These are phyloP conservation scores for Alethe diademata DNA, from an alignment of 2,113 vertebrate genomes.

Conservation along the genomic window DNA sequence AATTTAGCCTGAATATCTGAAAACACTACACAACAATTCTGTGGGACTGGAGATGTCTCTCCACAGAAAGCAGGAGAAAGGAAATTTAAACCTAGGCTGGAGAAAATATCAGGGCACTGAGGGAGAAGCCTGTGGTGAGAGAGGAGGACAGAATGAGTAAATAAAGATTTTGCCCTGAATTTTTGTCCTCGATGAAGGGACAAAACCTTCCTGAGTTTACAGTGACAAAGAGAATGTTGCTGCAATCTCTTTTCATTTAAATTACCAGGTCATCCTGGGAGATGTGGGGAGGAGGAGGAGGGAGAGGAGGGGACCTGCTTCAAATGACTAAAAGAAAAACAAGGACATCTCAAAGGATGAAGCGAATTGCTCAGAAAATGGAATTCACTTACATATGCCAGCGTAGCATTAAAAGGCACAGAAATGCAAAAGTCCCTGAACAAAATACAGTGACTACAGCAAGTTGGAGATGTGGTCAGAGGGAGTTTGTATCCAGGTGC, in stretches of 20 bases:
- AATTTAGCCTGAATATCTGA: background rate
- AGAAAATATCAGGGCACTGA: background rate
- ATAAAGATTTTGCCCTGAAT: slow-evolving; percentile 25
- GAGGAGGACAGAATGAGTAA: background rate
- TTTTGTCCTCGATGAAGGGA: background rate
- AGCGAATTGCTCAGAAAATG: slow-evolving; percentile 35
- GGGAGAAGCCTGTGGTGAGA: background rate
- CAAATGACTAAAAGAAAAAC: slow-evolving; percentile 51
- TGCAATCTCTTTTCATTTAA: slow-evolving; percentile 48
- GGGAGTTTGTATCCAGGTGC: slow-evolving; percentile 58
- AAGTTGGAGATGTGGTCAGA: slow-evolving; percentile 4
- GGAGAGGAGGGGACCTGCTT: slow-evolving; percentile 32
- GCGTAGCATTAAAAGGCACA: slow-evolving; percentile 45
- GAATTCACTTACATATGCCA: slow-evolving; percentile 36
- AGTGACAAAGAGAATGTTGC: slow-evolving; percentile 32
- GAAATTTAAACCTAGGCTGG: background rate
- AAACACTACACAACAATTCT: background rate
- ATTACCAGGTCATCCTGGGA: slow-evolving; percentile 63
- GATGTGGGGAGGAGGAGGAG: background rate
- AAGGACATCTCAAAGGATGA: slow-evolving; percentile 55
- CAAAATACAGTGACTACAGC: slow-evolving; percentile 39
- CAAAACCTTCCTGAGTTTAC: slow-evolving; percentile 9
- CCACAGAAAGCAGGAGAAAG: background rate
- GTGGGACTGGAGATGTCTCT: background rate
- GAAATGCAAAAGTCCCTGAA: background rate